Base-by-base conservation (phyloP, 2,113 vertebrate species). In the Amblyornis subalaris region DNA sequence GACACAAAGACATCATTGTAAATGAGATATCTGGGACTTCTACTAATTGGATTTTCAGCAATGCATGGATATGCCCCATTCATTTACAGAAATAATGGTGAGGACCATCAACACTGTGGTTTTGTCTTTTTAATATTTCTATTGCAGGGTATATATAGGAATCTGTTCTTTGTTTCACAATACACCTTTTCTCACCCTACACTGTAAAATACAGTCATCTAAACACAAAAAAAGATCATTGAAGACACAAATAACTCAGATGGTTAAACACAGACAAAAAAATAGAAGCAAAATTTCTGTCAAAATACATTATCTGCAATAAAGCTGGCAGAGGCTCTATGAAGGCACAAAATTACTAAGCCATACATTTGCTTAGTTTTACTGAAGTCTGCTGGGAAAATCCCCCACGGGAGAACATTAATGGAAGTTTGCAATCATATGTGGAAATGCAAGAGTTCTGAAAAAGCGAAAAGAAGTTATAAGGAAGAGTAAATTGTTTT, bases 381-480 rank as follows among this genome's bases (percentile, higher is more conserved):
- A 77, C 35, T 38, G 12, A 76, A 89, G 61, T 62, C 57, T 89
- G 7, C 29, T 78, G 40, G 47, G n/a, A 70, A 91, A 84, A 33
- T 54, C 35, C 81, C 55, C 33, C 33, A 12, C 33, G 64, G 65
- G 33, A 90, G 36, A 89, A 86, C 44, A 73, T 33, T 67, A 95
- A 86, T 81, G 11, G 66, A 78, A 84, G 23, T 74, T 81, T 76
- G 58, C 24, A 90, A 74, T n/a, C 1, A 0, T 61, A 60, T 24
- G 10, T 74, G 61, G n/a, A 86, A 42, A 25, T 57, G 48, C 21
- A 90, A 28, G 58, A 60, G 75, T 53, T n/a, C 93, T 96, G 85
- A 57, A 87, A 80, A 97, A 93, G 35, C 77, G 71, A 91, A 85
- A 85, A 86, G 31, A 89, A 94, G 64, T 25, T 7, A 70, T 31